Base-by-base conservation (phyloP, 2,888 invertebrate genomes). In the Limnephilus auricula region DNA sequence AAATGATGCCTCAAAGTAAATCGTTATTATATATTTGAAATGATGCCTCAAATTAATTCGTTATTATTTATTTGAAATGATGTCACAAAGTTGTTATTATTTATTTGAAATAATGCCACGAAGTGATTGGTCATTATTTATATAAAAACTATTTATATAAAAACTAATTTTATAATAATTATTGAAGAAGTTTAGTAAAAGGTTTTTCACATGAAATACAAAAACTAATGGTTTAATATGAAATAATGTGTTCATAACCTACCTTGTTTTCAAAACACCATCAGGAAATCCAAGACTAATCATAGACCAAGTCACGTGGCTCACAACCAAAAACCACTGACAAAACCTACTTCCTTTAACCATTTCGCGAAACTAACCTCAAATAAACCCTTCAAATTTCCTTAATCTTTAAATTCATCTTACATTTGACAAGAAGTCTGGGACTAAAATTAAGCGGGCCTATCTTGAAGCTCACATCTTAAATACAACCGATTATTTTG, bases 371-470 rank as follows among this genome's bases (percentile, higher is more conserved):
- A 79, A 80, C 31, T 80, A 80, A 80, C 80, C 80, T 80, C 32
- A 80, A 80, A 80, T 80, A 31, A 32, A 32, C 18, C 80, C 80
- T 80, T 32, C 15, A 65, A 31, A 80, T 80, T 80, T 18, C 31
- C 32, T 80, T 80, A 80, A 80, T 80, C 80, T 31, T 80, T 32
- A 65, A 65, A 32, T 80, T 80, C 80, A 32, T 80, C 80, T 80
- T 32, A 30, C 15, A 80, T 80, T 18, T 80, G 80, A 80, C 80
- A 80, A 80, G 32, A 32, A 80, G 31, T 65, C 65, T 65, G 65
- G 25, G 25, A 65, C 25, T 65, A 65, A 65, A 65, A 25, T 9
- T 6, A 65, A 65, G 65, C 65, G n/a, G 18, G 1, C 50, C 25
- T 65, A 65, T 65, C 65, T 65, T 9, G 25, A 65, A 65, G 25